phyloP scores from a whole-genome alignment of 2,888 invertebrate genomes.

The Melinopterus prodromus region DNA sequence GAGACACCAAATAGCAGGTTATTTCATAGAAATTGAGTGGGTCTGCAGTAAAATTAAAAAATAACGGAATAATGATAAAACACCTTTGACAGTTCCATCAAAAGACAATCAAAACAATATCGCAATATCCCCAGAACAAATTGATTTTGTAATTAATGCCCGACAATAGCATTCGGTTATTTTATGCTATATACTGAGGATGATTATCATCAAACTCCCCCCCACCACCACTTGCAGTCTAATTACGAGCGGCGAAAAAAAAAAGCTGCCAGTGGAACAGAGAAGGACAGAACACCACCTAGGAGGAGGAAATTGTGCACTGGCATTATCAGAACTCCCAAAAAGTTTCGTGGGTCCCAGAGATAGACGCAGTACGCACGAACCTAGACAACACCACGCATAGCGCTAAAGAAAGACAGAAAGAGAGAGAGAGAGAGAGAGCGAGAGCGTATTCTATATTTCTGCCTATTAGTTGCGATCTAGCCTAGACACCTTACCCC shows the following conservation, averaged over 20 bases:
- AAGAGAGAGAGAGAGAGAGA: conserved; percentile 26
- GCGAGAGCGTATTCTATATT: conserved; percentile 7
- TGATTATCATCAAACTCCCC: background rate
- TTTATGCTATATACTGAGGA: background rate
- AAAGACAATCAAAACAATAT: background rate
- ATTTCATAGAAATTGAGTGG: no score
- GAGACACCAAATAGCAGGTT: no score
- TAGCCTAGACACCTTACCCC: conserved; percentile 50
- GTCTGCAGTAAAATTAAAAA: no score
- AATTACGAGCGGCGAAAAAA: background rate
- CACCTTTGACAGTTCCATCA: no score
- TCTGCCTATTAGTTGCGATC: conserved; percentile 35
- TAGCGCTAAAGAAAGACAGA: conserved; percentile 5
- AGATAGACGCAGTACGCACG: conserved; percentile 9
- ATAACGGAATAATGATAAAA: no score
- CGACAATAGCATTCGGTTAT: background rate
- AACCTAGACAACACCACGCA: background rate
- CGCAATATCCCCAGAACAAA: background rate
- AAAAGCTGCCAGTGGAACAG: background rate
- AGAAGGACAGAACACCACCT: background rate
- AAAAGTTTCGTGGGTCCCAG: conserved; percentile 5
- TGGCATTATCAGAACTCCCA: background rate
- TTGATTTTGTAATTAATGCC: background rate
- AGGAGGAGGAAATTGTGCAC: conserved; percentile 6
- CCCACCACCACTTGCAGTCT: background rate